Percentiles rank a stretch among this genome's conserved stretches.
Conservation (phyloP, 2,888 invertebrate genomes). For the Clistopyga incitator region DNA sequence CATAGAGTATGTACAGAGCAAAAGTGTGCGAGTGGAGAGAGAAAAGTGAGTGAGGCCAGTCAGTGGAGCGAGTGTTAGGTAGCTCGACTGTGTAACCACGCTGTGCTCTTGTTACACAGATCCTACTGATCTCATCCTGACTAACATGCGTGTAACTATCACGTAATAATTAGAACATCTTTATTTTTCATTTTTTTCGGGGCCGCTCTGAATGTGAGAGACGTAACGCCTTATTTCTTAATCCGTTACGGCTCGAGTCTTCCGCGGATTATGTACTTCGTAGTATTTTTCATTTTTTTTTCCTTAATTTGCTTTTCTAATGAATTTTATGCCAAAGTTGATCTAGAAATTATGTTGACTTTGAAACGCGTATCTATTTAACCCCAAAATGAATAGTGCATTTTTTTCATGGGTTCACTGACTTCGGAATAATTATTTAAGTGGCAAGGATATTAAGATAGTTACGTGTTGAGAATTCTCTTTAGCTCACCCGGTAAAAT, state of each 20-base stretch:
- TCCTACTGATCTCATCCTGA: slow-evolving; percentile 54
- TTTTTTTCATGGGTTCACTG: too few species aligned
- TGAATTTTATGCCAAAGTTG: not conserved
- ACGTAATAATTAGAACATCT: slow-evolving; percentile 23
- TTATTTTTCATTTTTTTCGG: not conserved
- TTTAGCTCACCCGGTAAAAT: too few species aligned
- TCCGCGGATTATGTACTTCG: not conserved
- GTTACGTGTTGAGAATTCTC: too few species aligned
- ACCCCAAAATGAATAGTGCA: not conserved
- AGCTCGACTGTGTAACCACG: slow-evolving; percentile 47
- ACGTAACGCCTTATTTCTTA: slow-evolving; percentile 9
- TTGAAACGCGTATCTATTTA: not conserved
- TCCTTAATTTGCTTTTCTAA: too few species aligned
- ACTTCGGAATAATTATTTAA: too few species aligned
- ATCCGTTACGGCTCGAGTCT: not conserved
- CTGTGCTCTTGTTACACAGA: slow-evolving; percentile 60
- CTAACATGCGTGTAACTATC: slow-evolving; percentile 24
- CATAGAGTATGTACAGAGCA: not conserved
- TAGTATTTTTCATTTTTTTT: not conserved
- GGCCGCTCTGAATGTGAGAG: not conserved
- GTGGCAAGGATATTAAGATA: too few species aligned
- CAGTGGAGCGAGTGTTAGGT: slow-evolving; percentile 9
- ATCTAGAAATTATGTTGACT: not conserved
- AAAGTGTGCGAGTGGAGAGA: not conserved
- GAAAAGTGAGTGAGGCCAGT: slow-evolving; percentile 43